Percentiles rank a stretch among this genome's conserved stretches.
Conservation (phyloP, 2,888 invertebrate genomes). For the Tenthredo scrophulariae region DNA sequence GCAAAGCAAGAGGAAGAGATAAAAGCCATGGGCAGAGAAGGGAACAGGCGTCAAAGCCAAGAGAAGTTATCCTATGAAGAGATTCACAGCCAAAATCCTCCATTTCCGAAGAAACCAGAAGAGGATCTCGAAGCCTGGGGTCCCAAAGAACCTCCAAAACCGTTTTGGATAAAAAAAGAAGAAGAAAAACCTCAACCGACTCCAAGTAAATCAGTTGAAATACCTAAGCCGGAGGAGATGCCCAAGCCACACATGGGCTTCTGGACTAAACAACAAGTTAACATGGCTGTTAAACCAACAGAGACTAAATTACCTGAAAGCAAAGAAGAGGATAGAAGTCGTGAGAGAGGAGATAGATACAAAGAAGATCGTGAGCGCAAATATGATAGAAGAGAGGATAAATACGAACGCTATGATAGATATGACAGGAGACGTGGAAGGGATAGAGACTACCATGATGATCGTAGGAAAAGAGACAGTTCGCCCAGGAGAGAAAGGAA, state of each 20-base stretch:
- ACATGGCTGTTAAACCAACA: constrained; percentile 71
- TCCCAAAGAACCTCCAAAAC: constrained; percentile 70
- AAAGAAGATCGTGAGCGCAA: constrained; percentile 66
- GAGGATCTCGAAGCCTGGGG: constrained; percentile 72
- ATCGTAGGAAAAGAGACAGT: constrained; percentile 72
- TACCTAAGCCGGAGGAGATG: constrained; percentile 74
- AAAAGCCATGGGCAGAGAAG: constrained; percentile 67
- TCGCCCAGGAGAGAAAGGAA: constrained; percentile 73
- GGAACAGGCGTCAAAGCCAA: constrained; percentile 60
- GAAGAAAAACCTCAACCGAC: constrained; percentile 62
- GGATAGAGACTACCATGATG: constrained; percentile 73
- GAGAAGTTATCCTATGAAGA: constrained; percentile 61
- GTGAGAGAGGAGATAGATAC: constrained; percentile 72
- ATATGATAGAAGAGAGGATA: constrained; percentile 72
- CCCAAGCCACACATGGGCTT: constrained; percentile 77
- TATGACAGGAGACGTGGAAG: constrained; percentile 67
- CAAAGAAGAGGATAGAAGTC: constrained; percentile 73
- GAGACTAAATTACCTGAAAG: constrained; percentile 75
- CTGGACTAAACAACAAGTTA: constrained; percentile 77
- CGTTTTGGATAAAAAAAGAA: constrained; percentile 72
- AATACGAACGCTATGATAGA: constrained; percentile 70
- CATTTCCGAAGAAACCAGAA: constrained; percentile 62
- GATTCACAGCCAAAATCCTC: constrained; percentile 59
- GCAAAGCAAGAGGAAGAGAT: constrained; percentile 80
- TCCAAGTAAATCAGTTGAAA: constrained; percentile 63